phyloP scores from a whole-genome alignment of 2,113 vertebrate species.

The Morone saxatilis region DNA sequence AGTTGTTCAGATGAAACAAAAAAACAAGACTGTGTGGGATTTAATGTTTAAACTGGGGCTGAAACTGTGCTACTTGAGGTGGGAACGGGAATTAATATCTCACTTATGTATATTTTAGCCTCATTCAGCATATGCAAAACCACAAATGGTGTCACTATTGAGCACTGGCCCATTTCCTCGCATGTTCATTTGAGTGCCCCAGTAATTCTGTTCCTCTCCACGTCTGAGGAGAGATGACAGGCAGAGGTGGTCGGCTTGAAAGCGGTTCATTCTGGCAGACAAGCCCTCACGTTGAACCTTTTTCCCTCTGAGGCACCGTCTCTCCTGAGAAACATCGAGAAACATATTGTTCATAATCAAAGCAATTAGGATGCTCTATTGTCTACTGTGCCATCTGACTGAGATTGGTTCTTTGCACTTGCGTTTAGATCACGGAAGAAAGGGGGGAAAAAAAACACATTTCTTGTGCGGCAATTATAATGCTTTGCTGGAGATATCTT shows the following conservation, averaged over 20 bases:
- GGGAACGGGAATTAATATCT: slow-evolving; percentile 29
- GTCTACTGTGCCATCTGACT: slow-evolving; percentile 41
- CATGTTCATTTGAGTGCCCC: slow-evolving; percentile 56
- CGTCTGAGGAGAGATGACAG: slow-evolving; percentile 59
- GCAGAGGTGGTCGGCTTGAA: slow-evolving; percentile 62
- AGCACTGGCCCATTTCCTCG: slow-evolving; percentile 64
- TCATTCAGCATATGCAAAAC: slow-evolving; percentile 65
- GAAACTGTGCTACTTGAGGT: slow-evolving; percentile 24
- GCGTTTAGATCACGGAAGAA: slow-evolving; percentile 51
- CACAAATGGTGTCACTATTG: slow-evolving; percentile 52
- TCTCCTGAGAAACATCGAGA: slow-evolving; percentile 34
- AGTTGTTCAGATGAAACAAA: background rate
- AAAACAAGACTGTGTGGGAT: background rate
- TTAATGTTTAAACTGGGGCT: slow-evolving; percentile 23
- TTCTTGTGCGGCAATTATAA: slow-evolving; percentile 47
- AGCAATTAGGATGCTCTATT: slow-evolving; percentile 48
- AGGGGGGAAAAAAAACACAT: background rate
- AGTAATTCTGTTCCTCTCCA: slow-evolving; percentile 56
- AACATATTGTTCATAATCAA: slow-evolving; percentile 59
- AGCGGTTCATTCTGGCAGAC: slow-evolving; percentile 55
- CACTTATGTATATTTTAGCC: slow-evolving; percentile 50
- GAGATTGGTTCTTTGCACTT: slow-evolving; percentile 39
- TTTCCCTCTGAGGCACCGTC: slow-evolving; percentile 30
- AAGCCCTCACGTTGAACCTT: slow-evolving; percentile 39
- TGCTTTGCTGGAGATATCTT: slow-evolving; percentile 54